Percentiles rank a stretch among this genome's conserved stretches.
These are phyloP conservation scores for Manis javanica DNA, from an alignment of 2,797 vertebrate species.

Conservation along the genomic window DNA sequence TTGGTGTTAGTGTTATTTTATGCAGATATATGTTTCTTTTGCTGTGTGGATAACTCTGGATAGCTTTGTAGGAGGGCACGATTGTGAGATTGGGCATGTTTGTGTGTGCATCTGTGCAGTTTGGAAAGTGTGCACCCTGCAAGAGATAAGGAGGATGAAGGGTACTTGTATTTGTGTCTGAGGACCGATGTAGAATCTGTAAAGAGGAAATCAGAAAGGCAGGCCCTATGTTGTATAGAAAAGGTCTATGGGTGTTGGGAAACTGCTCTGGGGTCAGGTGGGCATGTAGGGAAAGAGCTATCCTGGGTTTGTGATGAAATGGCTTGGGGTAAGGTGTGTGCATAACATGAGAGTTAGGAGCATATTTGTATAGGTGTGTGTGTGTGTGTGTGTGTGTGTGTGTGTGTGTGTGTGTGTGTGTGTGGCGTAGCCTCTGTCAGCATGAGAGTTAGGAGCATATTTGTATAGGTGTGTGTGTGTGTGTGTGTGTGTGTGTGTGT, in stretches of 20 bases:
- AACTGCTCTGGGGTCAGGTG: neutral
- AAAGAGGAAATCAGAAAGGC: neutral
- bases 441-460: neutral
- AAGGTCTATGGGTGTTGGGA: neutral
- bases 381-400: neutral
- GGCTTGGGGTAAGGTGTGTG: slow-evolving; percentile 16
- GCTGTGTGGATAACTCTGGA: neutral
- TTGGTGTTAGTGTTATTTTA: neutral
- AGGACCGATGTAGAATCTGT: neutral
- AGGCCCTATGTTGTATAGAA: neutral
- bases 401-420: neutral
- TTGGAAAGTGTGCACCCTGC: neutral
- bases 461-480: neutral
- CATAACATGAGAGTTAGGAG: neutral
- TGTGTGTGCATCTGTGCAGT: neutral
- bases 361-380: neutral
- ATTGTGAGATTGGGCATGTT: neutral
- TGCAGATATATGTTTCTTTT: neutral
- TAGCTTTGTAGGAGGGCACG: neutral
- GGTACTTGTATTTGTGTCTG: neutral
- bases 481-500: neutral
- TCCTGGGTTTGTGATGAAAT: neutral
- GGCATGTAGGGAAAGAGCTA: neutral
- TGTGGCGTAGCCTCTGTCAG: slow-evolving; percentile 43
- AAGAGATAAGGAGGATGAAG: neutral